These are phyloP conservation scores for Alligator sinensis DNA, from an alignment of 2,113 vertebrate species.

Conservation along the genomic window DNA sequence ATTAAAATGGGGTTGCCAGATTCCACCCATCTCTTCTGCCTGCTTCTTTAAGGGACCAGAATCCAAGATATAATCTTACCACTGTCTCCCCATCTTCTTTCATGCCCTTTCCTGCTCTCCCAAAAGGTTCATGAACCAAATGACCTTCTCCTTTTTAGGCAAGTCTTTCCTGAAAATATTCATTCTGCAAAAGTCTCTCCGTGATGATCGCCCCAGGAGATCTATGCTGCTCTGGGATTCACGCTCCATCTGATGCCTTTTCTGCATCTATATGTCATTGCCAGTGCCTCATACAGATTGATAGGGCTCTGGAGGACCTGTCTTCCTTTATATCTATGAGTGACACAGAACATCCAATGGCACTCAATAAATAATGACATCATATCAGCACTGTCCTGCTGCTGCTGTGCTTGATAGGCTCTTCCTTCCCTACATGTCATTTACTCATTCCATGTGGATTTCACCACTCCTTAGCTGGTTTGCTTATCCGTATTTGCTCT, in stretches of 20 bases:
- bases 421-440: too few relatives aligned
- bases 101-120: not conserved
- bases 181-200: not conserved
- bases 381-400: too few relatives aligned
- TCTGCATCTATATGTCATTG: too few relatives aligned
- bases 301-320: too few relatives aligned
- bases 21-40: not conserved
- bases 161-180: not conserved
- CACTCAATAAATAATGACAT: too few relatives aligned
- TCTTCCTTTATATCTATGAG: too few relatives aligned
- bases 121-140: not conserved
- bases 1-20: not conserved
- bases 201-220: not conserved
- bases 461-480: not conserved
- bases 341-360: too few relatives aligned
- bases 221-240: not conserved
- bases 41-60: not conserved
- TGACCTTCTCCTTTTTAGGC: not conserved
- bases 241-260: too few relatives aligned
- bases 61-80: not conserved
- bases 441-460: too few relatives aligned
- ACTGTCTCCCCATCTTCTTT: not conserved
- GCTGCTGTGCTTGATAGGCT: too few relatives aligned
- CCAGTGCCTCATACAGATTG: too few relatives aligned
- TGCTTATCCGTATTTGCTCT: not conserved